These are phyloP conservation scores for Misgurnus anguillicaudatus DNA, from an alignment of 2,113 vertebrate genomes.

Conservation along the genomic window DNA sequence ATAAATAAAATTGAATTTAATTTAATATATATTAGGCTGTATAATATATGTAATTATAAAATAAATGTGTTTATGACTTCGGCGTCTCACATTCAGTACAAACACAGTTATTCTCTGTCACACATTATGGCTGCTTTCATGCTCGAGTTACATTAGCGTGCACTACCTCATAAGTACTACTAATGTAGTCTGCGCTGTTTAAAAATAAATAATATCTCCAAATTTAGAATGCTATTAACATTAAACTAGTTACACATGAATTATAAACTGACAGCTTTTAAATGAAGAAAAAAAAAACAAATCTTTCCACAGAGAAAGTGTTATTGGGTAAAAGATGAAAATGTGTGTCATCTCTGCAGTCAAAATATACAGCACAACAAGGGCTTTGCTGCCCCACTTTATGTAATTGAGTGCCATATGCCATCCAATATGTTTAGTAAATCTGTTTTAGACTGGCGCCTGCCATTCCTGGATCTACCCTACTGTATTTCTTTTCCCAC, in stretches of 20 bases:
- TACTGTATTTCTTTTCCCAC: neutral
- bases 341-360: constrained; percentile 18
- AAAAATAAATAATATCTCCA: constrained; percentile 63
- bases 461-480: neutral
- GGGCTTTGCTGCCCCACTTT: constrained; percentile 30
- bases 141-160: constrained; percentile 70
- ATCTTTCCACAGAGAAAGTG: neutral
- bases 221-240: neutral
- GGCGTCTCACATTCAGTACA: too few species aligned
- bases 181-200: constrained; percentile 54
- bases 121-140: constrained; percentile 65
- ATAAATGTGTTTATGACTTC: too few species aligned
- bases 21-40: neutral
- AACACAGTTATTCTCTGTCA: neutral
- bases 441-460: neutral
- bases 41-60: neutral
- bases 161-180: constrained; percentile 52
- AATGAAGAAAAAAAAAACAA: neutral
- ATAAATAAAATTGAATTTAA: too few species aligned
- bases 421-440: constrained; percentile 28
- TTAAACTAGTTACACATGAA: neutral
- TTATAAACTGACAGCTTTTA: neutral
- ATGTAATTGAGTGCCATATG: constrained; percentile 45
- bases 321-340: constrained; percentile 17
- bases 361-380: constrained; percentile 4